Conservation (phyloP, 2,888 invertebrate genomes). For the Fragum sueziense region DNA sequence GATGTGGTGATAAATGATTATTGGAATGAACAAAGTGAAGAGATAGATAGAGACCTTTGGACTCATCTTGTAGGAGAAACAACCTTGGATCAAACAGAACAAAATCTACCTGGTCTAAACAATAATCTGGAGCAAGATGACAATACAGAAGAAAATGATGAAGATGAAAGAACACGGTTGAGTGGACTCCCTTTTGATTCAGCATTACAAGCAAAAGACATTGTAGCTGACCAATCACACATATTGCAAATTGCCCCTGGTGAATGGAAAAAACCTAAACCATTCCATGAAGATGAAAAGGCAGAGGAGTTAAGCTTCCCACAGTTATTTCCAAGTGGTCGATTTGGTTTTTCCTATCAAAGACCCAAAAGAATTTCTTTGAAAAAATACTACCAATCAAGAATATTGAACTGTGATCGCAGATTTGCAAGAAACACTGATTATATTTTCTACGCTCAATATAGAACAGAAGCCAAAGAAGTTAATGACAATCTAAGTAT, state of each 20-base stretch:
- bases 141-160: conserved; percentile 12
- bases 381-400: conserved; percentile 45
- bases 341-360: conserved; percentile 32
- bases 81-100: not conserved
- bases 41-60: conserved; percentile 25
- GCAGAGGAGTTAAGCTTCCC: conserved; percentile 45
- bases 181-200: conserved; percentile 44
- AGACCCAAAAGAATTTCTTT: conserved; percentile 24
- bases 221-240: conserved; percentile 12
- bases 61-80: not conserved
- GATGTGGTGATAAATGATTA: conserved; percentile 44
- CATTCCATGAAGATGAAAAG: conserved; percentile 25
- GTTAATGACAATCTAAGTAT: conserved; percentile 30
- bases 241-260: conserved; percentile 42
- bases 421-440: conserved; percentile 54
- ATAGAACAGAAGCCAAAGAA: conserved; percentile 51
- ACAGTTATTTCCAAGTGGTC: conserved; percentile 43
- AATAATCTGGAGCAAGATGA: too few relatives aligned
- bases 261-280: conserved; percentile 39
- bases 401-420: conserved; percentile 43
- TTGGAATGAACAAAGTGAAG: conserved; percentile 24
- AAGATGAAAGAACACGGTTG: conserved; percentile 33
- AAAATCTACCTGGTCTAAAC: not conserved
- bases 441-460: conserved; percentile 61
- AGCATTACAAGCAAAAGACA: conserved; percentile 42